Evolutionary conservation across 1,140 invertebrate species (phyloP).

Genomic region (Drosophila melanica): DNA sequence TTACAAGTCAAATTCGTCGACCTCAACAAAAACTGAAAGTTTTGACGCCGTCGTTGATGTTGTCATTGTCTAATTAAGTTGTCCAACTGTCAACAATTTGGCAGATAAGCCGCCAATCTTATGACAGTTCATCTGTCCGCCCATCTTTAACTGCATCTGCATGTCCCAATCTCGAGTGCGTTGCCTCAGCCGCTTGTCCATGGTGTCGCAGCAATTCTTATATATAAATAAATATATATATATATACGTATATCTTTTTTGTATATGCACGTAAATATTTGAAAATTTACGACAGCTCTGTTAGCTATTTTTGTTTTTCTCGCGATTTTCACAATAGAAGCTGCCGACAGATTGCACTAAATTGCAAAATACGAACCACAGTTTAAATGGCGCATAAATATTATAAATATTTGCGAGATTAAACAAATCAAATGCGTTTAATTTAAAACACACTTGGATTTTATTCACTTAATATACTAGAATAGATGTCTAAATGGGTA

Average conservation of each 20-base stretch:
- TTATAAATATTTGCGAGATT: constrained; percentile 63
- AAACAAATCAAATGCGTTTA: constrained; percentile 56
- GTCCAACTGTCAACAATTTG: constrained; percentile 64
- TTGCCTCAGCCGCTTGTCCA: constrained; percentile 58
- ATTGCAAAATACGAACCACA: constrained; percentile 28
- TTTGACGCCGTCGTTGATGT: neutral
- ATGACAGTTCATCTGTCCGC: constrained; percentile 29
- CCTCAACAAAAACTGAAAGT: constrained; percentile 31
- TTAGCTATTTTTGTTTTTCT: constrained; percentile 34
- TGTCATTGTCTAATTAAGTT: constrained; percentile 71
- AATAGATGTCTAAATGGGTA: neutral
- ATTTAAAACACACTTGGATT: constrained; percentile 25
- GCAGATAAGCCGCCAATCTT: constrained; percentile 55
- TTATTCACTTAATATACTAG: neutral
- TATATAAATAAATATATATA: constrained; percentile 13
- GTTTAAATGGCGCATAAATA: constrained; percentile 69
- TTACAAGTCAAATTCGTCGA: constrained; percentile 1
- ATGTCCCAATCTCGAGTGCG: constrained; percentile 24
- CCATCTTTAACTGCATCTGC: constrained; percentile 23
- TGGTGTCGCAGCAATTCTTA: constrained; percentile 39
- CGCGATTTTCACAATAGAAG: constrained; percentile 29
- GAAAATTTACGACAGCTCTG: constrained; percentile 56
- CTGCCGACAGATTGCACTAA: constrained; percentile 33
- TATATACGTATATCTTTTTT: constrained; percentile 31
- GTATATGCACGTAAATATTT: constrained; percentile 40